Evolutionary conservation across 2,113 vertebrate species (phyloP).

Genomic region (Crotalus tigris): DNA sequence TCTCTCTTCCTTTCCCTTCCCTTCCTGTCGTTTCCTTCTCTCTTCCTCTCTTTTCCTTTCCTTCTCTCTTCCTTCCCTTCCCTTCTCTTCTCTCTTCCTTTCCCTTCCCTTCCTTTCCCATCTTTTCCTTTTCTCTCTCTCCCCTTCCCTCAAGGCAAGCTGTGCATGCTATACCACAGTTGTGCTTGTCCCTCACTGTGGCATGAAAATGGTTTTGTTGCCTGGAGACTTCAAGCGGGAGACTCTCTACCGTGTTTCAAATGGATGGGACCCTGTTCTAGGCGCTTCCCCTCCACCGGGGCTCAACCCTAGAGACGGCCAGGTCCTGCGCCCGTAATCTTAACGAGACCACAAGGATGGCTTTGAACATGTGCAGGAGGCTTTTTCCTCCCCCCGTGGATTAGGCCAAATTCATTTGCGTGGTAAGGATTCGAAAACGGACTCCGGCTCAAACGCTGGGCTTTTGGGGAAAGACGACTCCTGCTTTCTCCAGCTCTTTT

Average conservation of each 20-base stretch:
- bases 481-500: not conserved
- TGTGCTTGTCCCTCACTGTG: slow-evolving; percentile 68
- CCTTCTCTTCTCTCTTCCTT: not conserved
- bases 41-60: too few species aligned
- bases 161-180: slow-evolving; percentile 68
- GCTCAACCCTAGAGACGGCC: not conserved
- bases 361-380: not conserved
- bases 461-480: not conserved
- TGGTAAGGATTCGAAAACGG: not conserved
- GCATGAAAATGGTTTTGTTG: slow-evolving; percentile 62
- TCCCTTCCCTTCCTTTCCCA: not conserved
- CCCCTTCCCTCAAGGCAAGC: slow-evolving; percentile 64
- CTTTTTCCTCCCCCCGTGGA: not conserved
- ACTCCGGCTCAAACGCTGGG: not conserved
- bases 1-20: too few species aligned
- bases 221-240: not conserved
- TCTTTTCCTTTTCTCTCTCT: not conserved
- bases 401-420: not conserved
- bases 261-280: not conserved
- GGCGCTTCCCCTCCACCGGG: not conserved
- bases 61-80: too few species aligned
- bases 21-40: too few species aligned
- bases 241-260: not conserved
- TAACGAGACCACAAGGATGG: not conserved
- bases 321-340: not conserved